Conservation (phyloP, 2,113 vertebrate species). For the Phylloscopus trochiloides region DNA sequence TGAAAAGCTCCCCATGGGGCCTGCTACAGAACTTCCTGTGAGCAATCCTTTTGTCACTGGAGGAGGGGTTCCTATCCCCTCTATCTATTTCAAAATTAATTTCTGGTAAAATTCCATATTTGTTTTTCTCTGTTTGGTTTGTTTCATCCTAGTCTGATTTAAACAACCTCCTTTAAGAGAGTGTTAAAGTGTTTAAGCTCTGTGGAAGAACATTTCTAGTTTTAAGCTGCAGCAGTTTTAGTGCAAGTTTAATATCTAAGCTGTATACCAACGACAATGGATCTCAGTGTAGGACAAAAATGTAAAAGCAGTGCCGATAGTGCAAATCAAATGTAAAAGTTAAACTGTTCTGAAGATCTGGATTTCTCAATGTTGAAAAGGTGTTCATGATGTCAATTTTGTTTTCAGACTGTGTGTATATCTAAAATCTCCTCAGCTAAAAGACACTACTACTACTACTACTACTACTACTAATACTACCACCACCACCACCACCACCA, state of each 20-base stretch:
- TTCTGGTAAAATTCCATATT: background rate
- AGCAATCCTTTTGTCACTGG: background rate
- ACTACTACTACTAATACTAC: too few relatives aligned
- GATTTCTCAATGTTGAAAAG: background rate
- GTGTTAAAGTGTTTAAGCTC: background rate
- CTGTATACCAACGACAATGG: background rate
- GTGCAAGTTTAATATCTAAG: background rate
- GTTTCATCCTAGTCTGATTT: background rate
- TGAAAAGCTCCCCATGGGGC: rapidly evolving
- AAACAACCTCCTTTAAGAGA: background rate
- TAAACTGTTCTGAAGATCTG: background rate
- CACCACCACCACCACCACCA: too few relatives aligned
- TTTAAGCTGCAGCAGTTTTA: background rate
- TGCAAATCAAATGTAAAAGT: background rate
- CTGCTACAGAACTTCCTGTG: background rate
- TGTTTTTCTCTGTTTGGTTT: background rate
- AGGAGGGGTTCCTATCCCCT: rapidly evolving
- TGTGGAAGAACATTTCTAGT: background rate
- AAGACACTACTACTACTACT: background rate
- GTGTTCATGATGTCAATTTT: background rate
- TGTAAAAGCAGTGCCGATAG: background rate
- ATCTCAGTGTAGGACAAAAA: background rate
- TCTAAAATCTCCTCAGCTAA: background rate
- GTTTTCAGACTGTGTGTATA: background rate
- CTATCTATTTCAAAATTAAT: background rate